A percentile compares a stretch with the other conserved stretches of the same genome.
These are phyloP conservation scores for Wiebesia pumilae DNA, from an alignment of 1,140 invertebrate species.

Conservation along the genomic window DNA sequence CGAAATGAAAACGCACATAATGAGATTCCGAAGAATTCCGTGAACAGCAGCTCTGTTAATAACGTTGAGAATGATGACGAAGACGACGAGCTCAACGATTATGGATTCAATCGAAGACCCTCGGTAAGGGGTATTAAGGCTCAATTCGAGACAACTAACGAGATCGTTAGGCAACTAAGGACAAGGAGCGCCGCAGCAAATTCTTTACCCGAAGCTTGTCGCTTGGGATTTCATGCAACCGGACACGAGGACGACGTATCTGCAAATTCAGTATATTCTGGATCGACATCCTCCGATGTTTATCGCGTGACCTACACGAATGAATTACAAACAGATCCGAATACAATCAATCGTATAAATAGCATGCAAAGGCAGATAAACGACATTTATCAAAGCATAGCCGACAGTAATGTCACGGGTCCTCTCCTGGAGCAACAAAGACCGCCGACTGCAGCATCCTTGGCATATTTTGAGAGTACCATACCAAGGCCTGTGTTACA, in stretches of 20 bases:
- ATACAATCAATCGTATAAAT: conserved; percentile 69
- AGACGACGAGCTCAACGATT: conserved; percentile 89
- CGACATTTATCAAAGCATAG: conserved; percentile 72
- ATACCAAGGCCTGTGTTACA: conserved; percentile 54
- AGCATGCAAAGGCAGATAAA: conserved; percentile 71
- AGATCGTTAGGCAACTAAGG: conserved; percentile 85
- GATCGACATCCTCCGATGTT: conserved; percentile 37
- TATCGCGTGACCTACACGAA: conserved; percentile 49
- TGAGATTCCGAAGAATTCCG: conserved; percentile 41
- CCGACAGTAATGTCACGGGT: conserved; percentile 59
- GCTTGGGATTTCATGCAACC: conserved; percentile 74
- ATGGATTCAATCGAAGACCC: conserved; percentile 90
- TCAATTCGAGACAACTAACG: conserved; percentile 85
- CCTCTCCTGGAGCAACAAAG: conserved; percentile 38
- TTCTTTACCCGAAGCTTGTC: conserved; percentile 55
- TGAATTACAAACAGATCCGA: conserved; percentile 56
- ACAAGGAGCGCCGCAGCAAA: conserved; percentile 73
- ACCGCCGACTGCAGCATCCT: conserved; percentile 49
- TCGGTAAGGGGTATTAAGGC: conserved; percentile 86
- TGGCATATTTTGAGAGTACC: conserved; percentile 63
- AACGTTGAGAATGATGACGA: conserved; percentile 75
- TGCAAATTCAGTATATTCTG: not conserved
- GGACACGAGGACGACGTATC: conserved; percentile 55
- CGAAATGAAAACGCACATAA: conserved; percentile 11
- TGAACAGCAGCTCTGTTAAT: conserved; percentile 20